phyloP scores from a whole-genome alignment of 1,140 invertebrate species.

The Magallana ariakensis region DNA sequence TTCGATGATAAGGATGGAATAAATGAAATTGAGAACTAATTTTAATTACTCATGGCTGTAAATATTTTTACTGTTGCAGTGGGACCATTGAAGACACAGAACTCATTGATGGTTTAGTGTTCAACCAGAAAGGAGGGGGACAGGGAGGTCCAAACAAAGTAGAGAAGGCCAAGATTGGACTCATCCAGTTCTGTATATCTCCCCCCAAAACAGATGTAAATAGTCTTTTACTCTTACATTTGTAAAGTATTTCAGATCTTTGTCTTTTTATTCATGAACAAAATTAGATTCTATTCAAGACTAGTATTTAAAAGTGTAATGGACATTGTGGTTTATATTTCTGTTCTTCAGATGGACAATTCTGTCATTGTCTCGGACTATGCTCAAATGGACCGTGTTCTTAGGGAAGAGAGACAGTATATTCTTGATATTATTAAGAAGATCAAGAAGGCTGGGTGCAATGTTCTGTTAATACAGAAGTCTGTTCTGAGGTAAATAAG shows the following conservation, averaged over 20 bases:
- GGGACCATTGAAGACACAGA: conserved; percentile 99
- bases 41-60: too few relatives aligned
- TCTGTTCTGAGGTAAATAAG: conserved; percentile 92
- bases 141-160: conserved; percentile 94
- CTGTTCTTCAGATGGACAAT: conserved; percentile 94
- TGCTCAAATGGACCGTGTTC: conserved; percentile 98
- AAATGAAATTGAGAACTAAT: too few relatives aligned
- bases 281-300: too few relatives aligned
- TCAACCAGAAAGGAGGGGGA: conserved; percentile 93
- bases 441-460: conserved; percentile 99
- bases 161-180: conserved; percentile 99
- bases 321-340: neutral
- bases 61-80: conserved; percentile 66
- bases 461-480: conserved; percentile 98
- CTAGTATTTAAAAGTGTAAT: neutral
- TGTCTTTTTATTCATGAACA: neutral
- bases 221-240: neutral
- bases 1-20: too few relatives aligned
- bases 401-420: conserved; percentile 99
- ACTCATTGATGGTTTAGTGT: conserved; percentile 96
- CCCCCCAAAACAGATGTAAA: conserved; percentile 98
- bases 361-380: conserved; percentile 98
- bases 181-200: conserved; percentile 99
- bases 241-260: neutral
- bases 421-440: conserved; percentile 99